phyloP scores from a whole-genome alignment of 2,888 invertebrate species.

The Ischnus inquisitorius region DNA sequence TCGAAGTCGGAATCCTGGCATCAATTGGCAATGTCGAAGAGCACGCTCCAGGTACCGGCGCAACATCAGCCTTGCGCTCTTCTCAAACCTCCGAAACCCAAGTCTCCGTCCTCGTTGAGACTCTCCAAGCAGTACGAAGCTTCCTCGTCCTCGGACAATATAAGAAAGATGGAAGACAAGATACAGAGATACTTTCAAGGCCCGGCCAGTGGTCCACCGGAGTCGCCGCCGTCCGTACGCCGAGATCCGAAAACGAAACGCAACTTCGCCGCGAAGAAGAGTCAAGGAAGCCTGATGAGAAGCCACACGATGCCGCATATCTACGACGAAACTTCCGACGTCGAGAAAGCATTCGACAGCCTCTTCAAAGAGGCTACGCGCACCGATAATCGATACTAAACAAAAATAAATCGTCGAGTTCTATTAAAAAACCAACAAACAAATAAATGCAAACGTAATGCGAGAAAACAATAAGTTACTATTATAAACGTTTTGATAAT shows the following conservation, averaged over 20 bases:
- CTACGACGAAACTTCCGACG: slow-evolving; percentile 91
- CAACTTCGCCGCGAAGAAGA: slow-evolving; percentile 50
- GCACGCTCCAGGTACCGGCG: slow-evolving; percentile 78
- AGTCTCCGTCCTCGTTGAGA: slow-evolving; percentile 91
- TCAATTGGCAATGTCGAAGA: slow-evolving; percentile 87
- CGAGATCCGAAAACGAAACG: slow-evolving; percentile 55
- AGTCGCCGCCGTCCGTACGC: slow-evolving; percentile 44
- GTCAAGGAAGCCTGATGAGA: slow-evolving; percentile 87
- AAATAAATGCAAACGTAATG: slow-evolving; percentile 19
- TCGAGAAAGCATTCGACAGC: slow-evolving; percentile 95
- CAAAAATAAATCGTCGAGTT: slow-evolving; percentile 2
- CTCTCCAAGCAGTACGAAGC: slow-evolving; percentile 94
- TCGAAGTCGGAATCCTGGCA: slow-evolving; percentile 94
- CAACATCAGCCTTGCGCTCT: slow-evolving; percentile 84
- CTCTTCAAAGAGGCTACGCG: slow-evolving; percentile 88
- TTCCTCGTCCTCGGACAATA: slow-evolving; percentile 77
- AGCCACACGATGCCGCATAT: slow-evolving; percentile 91
- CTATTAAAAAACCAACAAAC: background rate
- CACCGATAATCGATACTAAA: slow-evolving; percentile 76
- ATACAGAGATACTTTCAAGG: slow-evolving; percentile 83
- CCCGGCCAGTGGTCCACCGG: slow-evolving; percentile 68
- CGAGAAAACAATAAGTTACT: slow-evolving; percentile 9
- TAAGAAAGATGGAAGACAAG: slow-evolving; percentile 83
- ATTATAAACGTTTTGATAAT: slow-evolving; percentile 54
- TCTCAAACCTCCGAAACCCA: slow-evolving; percentile 87